Conservation (phyloP, 1,140 invertebrate genomes). For the Zaprionus ornatus region DNA sequence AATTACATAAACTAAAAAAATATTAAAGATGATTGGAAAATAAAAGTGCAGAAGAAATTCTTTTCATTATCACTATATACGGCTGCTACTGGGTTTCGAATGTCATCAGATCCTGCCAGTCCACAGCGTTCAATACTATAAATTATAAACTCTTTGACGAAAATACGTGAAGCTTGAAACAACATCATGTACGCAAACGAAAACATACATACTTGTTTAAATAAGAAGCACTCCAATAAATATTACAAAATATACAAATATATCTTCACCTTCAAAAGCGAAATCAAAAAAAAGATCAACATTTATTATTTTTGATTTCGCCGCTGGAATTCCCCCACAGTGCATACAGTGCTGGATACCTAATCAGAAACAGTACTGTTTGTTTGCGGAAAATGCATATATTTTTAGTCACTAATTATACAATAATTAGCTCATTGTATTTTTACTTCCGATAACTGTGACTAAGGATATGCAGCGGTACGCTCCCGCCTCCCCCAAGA, state of each 20-base stretch:
- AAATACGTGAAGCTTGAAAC: constrained; percentile 11
- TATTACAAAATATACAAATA: constrained; percentile 34
- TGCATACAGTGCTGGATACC: neutral
- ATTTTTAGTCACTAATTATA: neutral
- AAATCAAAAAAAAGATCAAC: neutral
- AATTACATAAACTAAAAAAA: constrained; percentile 6
- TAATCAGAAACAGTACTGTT: neutral
- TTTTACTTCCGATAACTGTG: neutral
- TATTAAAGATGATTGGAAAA: constrained; percentile 11
- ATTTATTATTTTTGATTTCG: neutral
- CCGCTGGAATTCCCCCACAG: neutral
- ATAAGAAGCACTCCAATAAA: constrained; percentile 56
- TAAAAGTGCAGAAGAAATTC: constrained; percentile 20
- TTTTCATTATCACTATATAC: constrained; percentile 17
- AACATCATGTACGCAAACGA: constrained; percentile 18
- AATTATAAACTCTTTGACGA: neutral
- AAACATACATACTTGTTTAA: constrained; percentile 37
- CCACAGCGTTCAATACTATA: constrained; percentile 1
- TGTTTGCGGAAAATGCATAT: neutral
- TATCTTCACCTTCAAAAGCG: constrained; percentile 14
- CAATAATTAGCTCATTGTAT: neutral
- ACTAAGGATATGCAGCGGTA: constrained; percentile 11
- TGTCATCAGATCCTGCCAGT: constrained; percentile 27
- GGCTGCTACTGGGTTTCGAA: constrained; percentile 11
- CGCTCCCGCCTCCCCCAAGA: neutral